Percentiles rank a stretch among this genome's conserved stretches.
phyloP scores from a whole-genome alignment of 2,797 vertebrate species.

The Bradypodion pumilum region DNA sequence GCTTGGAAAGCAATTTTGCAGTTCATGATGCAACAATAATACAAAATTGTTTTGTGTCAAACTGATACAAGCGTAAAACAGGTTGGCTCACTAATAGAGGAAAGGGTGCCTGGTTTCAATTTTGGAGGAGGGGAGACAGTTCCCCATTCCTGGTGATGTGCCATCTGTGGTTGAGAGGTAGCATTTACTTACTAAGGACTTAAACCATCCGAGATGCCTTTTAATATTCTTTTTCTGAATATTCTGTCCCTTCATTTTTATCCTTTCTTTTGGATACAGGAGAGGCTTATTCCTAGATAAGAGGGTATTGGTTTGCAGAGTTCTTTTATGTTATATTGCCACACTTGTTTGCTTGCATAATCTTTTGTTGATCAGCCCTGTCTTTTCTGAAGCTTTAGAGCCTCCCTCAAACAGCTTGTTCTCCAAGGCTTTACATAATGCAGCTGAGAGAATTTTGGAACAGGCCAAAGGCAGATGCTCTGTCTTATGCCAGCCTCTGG shows the following conservation, averaged over 20 bases:
- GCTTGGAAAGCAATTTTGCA: too few relatives aligned
- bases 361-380: accelerated
- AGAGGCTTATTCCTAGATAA: not conserved
- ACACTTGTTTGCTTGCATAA: conserved; percentile 18
- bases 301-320: not conserved
- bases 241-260: conserved; percentile 15
- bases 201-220: not conserved
- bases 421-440: conserved; percentile 18
- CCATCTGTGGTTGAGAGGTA: too few relatives aligned
- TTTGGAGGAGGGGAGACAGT: too few relatives aligned
- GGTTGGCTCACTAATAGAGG: too few relatives aligned
- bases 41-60: too few relatives aligned
- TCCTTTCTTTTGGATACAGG: not conserved
- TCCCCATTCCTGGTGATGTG: too few relatives aligned
- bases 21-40: too few relatives aligned
- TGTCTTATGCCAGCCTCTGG: not conserved
- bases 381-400: not conserved
- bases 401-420: conserved; percentile 38
- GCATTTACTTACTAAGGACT: too few relatives aligned
- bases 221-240: not conserved
- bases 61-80: too few relatives aligned
- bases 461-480: not conserved
- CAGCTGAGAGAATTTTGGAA: conserved; percentile 59
- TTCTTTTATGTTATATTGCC: conserved; percentile 23
- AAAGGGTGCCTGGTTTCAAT: too few relatives aligned